Base-by-base conservation (phyloP, 1,140 invertebrate species). In the Drosophila micromelanica region DNA sequence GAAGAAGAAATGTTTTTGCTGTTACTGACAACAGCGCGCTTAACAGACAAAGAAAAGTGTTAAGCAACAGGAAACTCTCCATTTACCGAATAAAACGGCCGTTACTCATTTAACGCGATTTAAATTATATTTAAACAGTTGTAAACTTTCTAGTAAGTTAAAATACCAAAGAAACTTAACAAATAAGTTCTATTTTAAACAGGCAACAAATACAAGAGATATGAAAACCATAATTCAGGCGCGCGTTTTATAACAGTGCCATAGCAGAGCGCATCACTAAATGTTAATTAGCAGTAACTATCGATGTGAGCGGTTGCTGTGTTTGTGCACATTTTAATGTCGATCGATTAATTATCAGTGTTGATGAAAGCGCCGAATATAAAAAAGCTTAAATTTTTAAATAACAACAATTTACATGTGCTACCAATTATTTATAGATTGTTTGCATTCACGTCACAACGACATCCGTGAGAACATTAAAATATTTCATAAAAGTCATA, bases 1-100 rank as follows among this genome's bases (percentile, higher is more conserved):
- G 32, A 20, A 27, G 38, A 30, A 55, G 15, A 17, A 63, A 30
- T 48, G 67, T 55, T 70, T 46, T 63, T 51, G 32, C 32, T 70
- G 67, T 70, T 62, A 49, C 17, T 51, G 3, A 42, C 20, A 38
- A 46, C 54, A 51, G 43, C 9, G 55, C 8, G 6, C 5, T 2
- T 40, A 45, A 57, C 55, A 57, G 55, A 11, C 13, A 32, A 15
- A 32, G 23, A n/a, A 9, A n/a, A n/a, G 17, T 13, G 12, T 23
- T 38, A 55, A 55, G n/a, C 13, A 49, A 49, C 46, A 49, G 27
- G 5, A 6, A 8, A 35, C 9, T 7, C 32, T 11, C 13, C 30
- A 3, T 12, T 15, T 0, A 1, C 15, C 12, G 6, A 40, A n/a
- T 13, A 40, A 40, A 5, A 40, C 0, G 5, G 1, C 4, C 9